A percentile compares a stretch with the other conserved stretches of the same genome.
Evolutionary conservation across 2,888 invertebrate species (phyloP).

Genomic region (Heliconius ethilla): DNA sequence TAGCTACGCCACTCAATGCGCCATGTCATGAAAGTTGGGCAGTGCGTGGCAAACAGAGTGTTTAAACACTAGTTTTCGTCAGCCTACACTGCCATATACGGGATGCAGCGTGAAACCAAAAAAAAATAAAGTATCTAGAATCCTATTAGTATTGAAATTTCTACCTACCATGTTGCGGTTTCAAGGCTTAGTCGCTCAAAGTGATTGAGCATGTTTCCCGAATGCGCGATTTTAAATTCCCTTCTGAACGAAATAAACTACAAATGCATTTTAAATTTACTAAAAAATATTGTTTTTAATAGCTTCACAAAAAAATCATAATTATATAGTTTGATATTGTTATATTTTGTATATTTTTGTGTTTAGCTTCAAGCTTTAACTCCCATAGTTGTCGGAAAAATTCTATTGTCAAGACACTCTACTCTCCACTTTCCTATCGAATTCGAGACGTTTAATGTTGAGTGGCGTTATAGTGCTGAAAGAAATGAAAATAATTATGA

Average conservation of each 20-base stretch:
- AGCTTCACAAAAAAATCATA: background rate
- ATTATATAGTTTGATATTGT: background rate
- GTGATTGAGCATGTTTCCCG: constrained; percentile 11
- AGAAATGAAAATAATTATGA: background rate
- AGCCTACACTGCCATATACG: background rate
- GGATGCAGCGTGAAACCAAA: background rate
- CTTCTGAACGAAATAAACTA: background rate
- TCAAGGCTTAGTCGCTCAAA: constrained; percentile 4
- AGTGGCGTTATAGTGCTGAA: background rate
- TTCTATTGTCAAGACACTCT: too few species aligned
- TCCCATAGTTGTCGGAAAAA: too few species aligned
- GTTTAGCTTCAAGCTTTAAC: too few species aligned
- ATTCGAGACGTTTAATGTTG: background rate
- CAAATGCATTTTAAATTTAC: background rate
- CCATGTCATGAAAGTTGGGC: background rate
- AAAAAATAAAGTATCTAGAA: background rate
- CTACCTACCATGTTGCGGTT: background rate
- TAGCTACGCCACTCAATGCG: background rate
- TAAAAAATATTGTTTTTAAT: background rate
- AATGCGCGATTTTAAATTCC: constrained; percentile 9
- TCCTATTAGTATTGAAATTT: constrained; percentile 1
- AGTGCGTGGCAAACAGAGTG: background rate
- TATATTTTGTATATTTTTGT: background rate
- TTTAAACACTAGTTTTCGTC: background rate
- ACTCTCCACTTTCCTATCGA: background rate